Evolutionary conservation across 2,797 vertebrate genomes (phyloP).

Genomic region (Apogon hyalosoma): DNA sequence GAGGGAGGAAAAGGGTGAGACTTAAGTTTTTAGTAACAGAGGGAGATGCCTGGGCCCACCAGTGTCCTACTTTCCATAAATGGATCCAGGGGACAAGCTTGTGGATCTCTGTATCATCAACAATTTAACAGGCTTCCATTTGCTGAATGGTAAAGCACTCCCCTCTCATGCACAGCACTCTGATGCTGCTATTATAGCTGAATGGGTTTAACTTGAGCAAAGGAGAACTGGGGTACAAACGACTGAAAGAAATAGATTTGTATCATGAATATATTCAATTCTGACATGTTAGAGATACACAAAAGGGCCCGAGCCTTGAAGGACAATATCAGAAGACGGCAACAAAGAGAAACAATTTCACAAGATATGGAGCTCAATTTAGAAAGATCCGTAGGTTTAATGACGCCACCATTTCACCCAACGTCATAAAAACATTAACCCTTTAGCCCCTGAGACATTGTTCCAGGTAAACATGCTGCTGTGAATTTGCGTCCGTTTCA

Average conservation of each 20-base stretch:
- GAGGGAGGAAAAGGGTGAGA: constrained; percentile 25
- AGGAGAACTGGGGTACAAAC: constrained; percentile 1
- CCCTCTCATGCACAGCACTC: constrained; percentile 2
- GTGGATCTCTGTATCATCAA: constrained; percentile 62
- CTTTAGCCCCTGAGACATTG: too few species aligned
- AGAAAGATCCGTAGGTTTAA: too few species aligned
- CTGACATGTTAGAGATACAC: background rate
- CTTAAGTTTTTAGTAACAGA: constrained; percentile 22
- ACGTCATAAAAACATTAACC: too few species aligned
- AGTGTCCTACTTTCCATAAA: constrained; percentile 67
- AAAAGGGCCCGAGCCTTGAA: background rate
- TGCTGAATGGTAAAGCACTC: constrained; percentile 40
- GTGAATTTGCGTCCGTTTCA: too few species aligned
- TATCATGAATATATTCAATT: background rate
- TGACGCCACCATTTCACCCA: too few species aligned
- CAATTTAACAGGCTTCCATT: constrained; percentile 63
- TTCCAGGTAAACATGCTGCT: too few species aligned
- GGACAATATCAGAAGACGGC: too few species aligned
- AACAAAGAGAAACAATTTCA: too few species aligned
- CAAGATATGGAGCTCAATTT: too few species aligned
- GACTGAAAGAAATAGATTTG: background rate
- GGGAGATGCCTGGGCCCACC: constrained; percentile 34
- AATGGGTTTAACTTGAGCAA: constrained; percentile 18
- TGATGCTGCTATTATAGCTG: constrained; percentile 15
- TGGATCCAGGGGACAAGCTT: constrained; percentile 44